These are phyloP conservation scores for Xenentodon cancila DNA, from an alignment of 2,797 vertebrate genomes.

Conservation along the genomic window DNA sequence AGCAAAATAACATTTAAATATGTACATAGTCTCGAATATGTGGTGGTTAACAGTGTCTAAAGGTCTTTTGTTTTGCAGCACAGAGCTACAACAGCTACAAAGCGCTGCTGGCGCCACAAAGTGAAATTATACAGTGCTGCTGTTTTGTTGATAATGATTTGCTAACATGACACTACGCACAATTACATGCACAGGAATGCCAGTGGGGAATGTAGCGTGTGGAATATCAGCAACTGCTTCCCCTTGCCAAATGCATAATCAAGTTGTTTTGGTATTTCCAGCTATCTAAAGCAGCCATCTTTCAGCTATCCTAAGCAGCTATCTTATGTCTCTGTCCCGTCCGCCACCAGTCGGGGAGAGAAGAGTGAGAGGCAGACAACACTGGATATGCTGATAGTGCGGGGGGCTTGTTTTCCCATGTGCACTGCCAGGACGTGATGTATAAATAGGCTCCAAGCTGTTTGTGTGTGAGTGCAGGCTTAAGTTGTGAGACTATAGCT, in stretches of 20 bases:
- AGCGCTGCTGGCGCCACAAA: not conserved
- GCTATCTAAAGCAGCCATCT: conserved; percentile 78
- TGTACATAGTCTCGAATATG: too few relatives aligned
- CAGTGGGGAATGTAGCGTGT: conserved; percentile 56
- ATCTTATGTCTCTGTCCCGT: conserved; percentile 71
- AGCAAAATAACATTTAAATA: too few relatives aligned
- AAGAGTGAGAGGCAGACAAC: conserved; percentile 69
- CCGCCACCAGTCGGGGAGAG: conserved; percentile 65
- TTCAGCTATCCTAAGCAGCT: conserved; percentile 73
- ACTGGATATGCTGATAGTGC: conserved; percentile 71
- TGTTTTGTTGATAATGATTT: conserved; percentile 61
- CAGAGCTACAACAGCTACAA: not conserved
- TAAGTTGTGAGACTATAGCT: conserved; percentile 68
- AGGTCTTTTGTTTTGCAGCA: conserved; percentile 26
- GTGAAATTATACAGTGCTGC: conserved; percentile 23
- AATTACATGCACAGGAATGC: conserved; percentile 60
- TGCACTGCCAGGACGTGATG: conserved; percentile 76
- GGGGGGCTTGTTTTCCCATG: conserved; percentile 77
- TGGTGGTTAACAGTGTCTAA: not conserved
- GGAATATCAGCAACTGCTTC: conserved; percentile 68
- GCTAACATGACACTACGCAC: conserved; percentile 61
- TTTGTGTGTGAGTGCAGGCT: conserved; percentile 67
- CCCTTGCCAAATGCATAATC: conserved; percentile 71
- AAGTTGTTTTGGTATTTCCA: conserved; percentile 74
- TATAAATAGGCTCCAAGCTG: conserved; percentile 78